Evolutionary conservation across 2,797 vertebrate species (phyloP), one percentile per base, ranked within the genome.

Genomic region (Huso huso): DNA sequence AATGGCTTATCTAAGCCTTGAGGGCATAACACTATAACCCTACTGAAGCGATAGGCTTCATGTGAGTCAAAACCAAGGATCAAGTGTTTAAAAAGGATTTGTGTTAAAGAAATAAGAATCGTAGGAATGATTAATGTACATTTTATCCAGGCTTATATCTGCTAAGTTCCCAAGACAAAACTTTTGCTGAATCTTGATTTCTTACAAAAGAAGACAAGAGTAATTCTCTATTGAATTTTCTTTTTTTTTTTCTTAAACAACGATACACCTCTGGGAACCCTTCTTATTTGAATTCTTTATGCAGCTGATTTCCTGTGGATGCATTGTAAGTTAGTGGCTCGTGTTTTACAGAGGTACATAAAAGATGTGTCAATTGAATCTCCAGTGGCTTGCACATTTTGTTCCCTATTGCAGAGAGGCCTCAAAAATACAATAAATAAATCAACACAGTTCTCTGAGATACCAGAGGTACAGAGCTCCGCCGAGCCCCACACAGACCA

Each of bases 261-360:
- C 82, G 84, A 86, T 51, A 2, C 79, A 83, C 87, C 87, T 76
- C 84, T 80, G 88, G 89, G 86, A 86, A 83, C 82, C 84, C 86
- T 87, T 91, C 89, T 87, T 88, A 90, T 81, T 88, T 87, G 87
- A 85, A 84, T 90, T 92, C 83, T 87, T 88, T 89, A 87, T 92
- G 90, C 88, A 87, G 90, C 84, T 88, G 87, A 87, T 85, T 91
- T 92, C 91, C 90, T 91, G 81, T 89, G 87, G 87, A 87, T 82
- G 87, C 88, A 90, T 90, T 92, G 90, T 90, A 87, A 84, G 88
- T 88, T 89, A 88, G 87, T 81, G 86, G 84, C 85, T 85, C 87
- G 85, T 90, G 89, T 90, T 90, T 79, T 79, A 77, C 68, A 18
- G 37, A n/a, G 79, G 80, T 81, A 79, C 86, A 90, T 88, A 93